Base-by-base conservation (phyloP, 2,888 invertebrate genomes). In the Tribolium freemani region DNA sequence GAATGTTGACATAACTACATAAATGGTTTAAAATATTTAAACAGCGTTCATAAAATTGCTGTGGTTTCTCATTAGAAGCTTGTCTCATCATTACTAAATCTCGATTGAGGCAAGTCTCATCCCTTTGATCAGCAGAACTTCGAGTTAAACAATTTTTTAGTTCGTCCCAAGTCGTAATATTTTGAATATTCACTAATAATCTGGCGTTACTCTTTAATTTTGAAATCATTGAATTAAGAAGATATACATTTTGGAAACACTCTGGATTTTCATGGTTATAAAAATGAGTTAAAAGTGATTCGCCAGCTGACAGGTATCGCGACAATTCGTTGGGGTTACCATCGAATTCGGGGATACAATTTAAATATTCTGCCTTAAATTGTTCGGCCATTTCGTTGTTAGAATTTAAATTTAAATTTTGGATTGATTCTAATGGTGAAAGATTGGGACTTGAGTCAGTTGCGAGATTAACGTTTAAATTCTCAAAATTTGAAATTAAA, bases 31-130 rank as follows among this genome's bases (percentile, higher is more conserved):
- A 20, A 10, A 70, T 69, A 44, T 74, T 26, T 38, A 66, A 46
- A 54, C 38, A 38, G 30, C 72, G 20, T 21, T 76, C 72, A 51
- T 64, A 73, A 58, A 75, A 76, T 60, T 76, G 64, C 70, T 76
- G 72, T 11, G 74, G 72, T 46, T 51, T 72, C 64, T 76, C 76
- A 45, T 66, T 54, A 11, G 57, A 13, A 53, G 45, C 30, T 71
- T 77, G 76, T 64, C 51, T 63, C 30, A 76, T 9, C 63, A 72
- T 63, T n/a, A 73, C 69, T 11, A 75, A 48, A 67, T 76, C 76
- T 60, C 71, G 44, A 63, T 77, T 75, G 11, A 75, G 50, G 31
- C 69, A 75, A 48, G 68, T 68, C 57, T 76, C 75, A 50, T 77
- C 73, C 8, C 75, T 31, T 64, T 73, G 73, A 67, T 77, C 73